phyloP scores from a whole-genome alignment of 2,888 invertebrate genomes.

The Elgonia sp. region DNA sequence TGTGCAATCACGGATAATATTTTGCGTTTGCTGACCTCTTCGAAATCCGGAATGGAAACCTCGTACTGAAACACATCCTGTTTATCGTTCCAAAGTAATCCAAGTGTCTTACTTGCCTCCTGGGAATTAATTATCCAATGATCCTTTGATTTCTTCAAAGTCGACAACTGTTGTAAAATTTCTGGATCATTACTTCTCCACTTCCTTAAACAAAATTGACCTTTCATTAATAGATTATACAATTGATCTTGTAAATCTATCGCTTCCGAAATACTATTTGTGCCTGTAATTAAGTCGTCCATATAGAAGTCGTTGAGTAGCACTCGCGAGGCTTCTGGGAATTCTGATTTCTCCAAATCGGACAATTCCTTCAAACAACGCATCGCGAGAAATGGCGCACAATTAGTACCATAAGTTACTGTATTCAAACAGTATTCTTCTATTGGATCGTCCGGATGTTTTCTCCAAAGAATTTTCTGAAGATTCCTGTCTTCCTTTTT shows the following conservation, averaged over 20 bases:
- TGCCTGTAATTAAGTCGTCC: slow-evolving; percentile 41
- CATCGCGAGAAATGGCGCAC: slow-evolving; percentile 27
- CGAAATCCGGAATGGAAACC: neutral
- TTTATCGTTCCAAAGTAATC: slow-evolving; percentile 2
- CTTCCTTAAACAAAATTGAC: slow-evolving; percentile 62
- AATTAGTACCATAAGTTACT: neutral
- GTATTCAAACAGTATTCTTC: neutral
- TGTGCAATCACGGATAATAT: slow-evolving; percentile 5
- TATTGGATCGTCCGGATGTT: neutral
- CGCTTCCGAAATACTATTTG: neutral
- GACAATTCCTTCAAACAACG: slow-evolving; percentile 16
- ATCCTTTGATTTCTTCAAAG: neutral
- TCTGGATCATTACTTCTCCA: slow-evolving; percentile 50
- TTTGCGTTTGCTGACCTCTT: neutral
- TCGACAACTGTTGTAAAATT: neutral
- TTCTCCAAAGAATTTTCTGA: neutral
- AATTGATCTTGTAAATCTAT: neutral
- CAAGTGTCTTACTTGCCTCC: slow-evolving; percentile 60
- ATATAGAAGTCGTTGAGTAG: neutral
- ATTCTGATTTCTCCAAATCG: neutral
- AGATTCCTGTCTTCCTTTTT: neutral
- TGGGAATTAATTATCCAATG: slow-evolving; percentile 24
- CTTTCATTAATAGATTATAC: slow-evolving; percentile 1
- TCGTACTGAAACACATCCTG: neutral
- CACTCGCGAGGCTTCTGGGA: neutral